Evolutionary conservation across 2,797 vertebrate species (phyloP), one percentile per base, ranked within the genome.

Genomic region (Crocidura indochinensis): DNA sequence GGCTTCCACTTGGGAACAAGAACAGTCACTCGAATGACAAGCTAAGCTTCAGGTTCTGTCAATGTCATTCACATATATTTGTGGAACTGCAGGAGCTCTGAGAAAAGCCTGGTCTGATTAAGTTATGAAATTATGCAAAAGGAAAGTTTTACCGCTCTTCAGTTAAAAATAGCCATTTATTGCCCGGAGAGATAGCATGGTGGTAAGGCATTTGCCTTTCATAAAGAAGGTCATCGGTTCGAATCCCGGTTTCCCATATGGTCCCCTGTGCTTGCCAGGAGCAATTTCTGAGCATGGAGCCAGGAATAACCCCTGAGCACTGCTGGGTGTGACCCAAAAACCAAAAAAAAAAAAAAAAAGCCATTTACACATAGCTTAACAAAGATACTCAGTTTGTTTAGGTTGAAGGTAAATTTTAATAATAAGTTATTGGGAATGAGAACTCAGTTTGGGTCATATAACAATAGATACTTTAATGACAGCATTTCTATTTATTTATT

Each of bases 381-480:
- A 24, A 81, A 79, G 10, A 87, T 88, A 38, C 71, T 69, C 20
- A n/a, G 60, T 82, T 64, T 67, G 83, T 83, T 51, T 69, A 22
- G 17, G 49, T 20, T 69, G 47, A 49, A 3, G 31, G 19, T 49
- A 17, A 38, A 71, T 77, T 85, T 92, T n/a, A 81, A 69, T 47
- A 60, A 27, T 44, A 51, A 92, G 12, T 74, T 83, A 56, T 15
- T 60, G 31, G 47, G 76, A 87, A 73, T 51, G 56, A 82, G 73
- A 46, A 11, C 7, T 44, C 0, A 44, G n/a, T 17, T 64, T 65
- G 84, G 90, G 84, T 72, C 20, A 51, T 15, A 87, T 68, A 74
- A 85, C 10, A 65, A 38, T 8, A 89, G 38, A n/a, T 56, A 85
- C 44, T 88, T 80, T 44, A 78, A 49, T 80, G 80, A 84, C 44